Evolutionary conservation across 2,888 invertebrate species (phyloP).

Genomic region (Tromatobia lineatoria): DNA sequence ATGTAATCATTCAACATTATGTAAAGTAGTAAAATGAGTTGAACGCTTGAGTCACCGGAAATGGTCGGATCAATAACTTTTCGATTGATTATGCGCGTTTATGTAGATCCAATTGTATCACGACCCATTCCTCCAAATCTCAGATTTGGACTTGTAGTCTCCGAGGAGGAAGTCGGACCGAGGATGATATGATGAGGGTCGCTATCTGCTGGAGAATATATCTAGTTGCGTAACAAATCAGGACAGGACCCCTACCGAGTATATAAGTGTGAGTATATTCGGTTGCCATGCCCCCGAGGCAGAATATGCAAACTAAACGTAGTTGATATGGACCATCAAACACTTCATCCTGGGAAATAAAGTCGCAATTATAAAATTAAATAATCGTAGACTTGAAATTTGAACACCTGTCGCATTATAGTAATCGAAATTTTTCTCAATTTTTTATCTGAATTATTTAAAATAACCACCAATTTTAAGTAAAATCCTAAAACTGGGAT

Average conservation of each 20-base stretch:
- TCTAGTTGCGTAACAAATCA: conserved; percentile 62
- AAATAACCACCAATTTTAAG: too few species aligned
- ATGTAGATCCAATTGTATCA: not conserved
- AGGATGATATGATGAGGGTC: conserved; percentile 35
- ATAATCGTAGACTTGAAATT: too few species aligned
- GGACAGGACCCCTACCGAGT: conserved; percentile 3
- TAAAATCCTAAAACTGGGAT: too few species aligned
- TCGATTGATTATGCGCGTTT: not conserved
- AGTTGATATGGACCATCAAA: not conserved
- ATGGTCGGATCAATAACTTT: not conserved
- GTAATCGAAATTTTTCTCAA: too few species aligned
- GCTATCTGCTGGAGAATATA: conserved; percentile 54
- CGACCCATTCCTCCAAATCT: not conserved
- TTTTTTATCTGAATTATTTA: too few species aligned
- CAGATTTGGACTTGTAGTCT: not conserved
- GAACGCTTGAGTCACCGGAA: not conserved
- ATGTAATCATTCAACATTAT: not conserved
- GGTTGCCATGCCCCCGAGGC: conserved; percentile 2
- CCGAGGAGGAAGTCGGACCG: conserved; percentile 52
- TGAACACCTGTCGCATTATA: too few species aligned
- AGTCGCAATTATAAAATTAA: too few species aligned
- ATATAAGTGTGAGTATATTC: conserved; percentile 17
- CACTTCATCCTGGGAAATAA: not conserved
- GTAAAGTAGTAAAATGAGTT: not conserved
- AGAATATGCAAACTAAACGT: not conserved